A percentile compares a stretch with the other conserved stretches of the same genome.
Evolutionary conservation across 2,113 vertebrate genomes (phyloP).

Genomic region (Sinocyclocheilus rhinocerous): DNA sequence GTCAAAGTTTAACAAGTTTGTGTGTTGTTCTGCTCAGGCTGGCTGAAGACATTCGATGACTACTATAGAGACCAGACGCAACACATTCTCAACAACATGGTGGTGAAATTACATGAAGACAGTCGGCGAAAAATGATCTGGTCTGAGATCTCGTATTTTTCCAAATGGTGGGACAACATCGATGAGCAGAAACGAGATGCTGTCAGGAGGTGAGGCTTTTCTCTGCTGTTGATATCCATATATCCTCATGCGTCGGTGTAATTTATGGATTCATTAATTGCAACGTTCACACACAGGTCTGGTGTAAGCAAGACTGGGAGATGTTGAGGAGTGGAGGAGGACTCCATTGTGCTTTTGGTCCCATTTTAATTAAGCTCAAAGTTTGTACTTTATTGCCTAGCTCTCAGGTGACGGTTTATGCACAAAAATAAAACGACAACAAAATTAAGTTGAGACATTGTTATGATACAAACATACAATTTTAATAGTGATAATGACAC

Average conservation of each 20-base stretch:
- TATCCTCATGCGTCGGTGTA: background rate
- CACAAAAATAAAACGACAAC: background rate
- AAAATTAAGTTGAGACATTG: background rate
- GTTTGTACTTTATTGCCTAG: slow-evolving; percentile 8
- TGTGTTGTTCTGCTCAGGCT: slow-evolving; percentile 75
- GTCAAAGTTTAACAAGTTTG: background rate
- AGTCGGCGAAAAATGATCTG: slow-evolving; percentile 87
- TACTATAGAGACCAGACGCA: slow-evolving; percentile 92
- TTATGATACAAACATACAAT: background rate
- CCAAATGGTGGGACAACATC: slow-evolving; percentile 90
- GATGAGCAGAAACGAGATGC: slow-evolving; percentile 84
- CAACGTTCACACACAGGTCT: background rate
- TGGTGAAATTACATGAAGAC: slow-evolving; percentile 86
- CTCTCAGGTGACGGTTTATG: slow-evolving; percentile 17
- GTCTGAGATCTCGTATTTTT: slow-evolving; percentile 91
- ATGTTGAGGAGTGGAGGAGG: background rate
- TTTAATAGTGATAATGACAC: background rate
- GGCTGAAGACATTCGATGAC: slow-evolving; percentile 92
- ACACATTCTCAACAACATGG: slow-evolving; percentile 93
- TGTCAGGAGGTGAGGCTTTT: slow-evolving; percentile 83
- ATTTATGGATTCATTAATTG: slow-evolving; percentile 42
- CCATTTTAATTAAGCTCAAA: slow-evolving; percentile 41
- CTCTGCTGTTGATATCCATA: slow-evolving; percentile 6
- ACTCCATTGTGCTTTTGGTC: slow-evolving; percentile 9
- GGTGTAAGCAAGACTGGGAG: background rate